phyloP scores from a whole-genome alignment of 1,140 invertebrate species.

The Penaeus vannamei region DNA sequence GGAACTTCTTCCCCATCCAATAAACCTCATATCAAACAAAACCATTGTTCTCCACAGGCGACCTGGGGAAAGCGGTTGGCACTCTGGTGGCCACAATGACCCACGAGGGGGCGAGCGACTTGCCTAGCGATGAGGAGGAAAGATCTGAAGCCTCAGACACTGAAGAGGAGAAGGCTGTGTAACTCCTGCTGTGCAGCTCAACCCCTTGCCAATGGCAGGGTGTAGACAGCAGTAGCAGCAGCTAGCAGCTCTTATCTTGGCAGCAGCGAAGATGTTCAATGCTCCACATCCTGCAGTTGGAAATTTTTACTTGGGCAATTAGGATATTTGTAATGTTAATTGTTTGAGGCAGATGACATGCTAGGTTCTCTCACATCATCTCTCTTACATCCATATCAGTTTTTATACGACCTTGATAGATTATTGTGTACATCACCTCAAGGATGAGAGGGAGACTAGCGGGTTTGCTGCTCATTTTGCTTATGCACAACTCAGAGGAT shows the following conservation, averaged over 20 bases:
- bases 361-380: background rate
- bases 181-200: background rate
- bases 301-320: slow-evolving; percentile 5
- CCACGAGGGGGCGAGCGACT: slow-evolving; percentile 77
- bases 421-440: slow-evolving; percentile 38
- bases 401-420: slow-evolving; percentile 55
- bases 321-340: slow-evolving; percentile 26
- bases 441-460: slow-evolving; percentile 41
- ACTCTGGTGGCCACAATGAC: slow-evolving; percentile 90
- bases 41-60: slow-evolving; percentile 76
- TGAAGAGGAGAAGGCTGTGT: slow-evolving; percentile 24
- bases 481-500: slow-evolving; percentile 32
- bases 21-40: background rate
- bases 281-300: slow-evolving; percentile 18
- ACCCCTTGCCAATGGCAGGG: background rate
- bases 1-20: background rate
- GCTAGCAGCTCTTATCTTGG: background rate
- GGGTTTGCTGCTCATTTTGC: slow-evolving; percentile 9
- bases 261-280: slow-evolving; percentile 5
- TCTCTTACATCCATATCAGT: slow-evolving; percentile 48
- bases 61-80: slow-evolving; percentile 87
- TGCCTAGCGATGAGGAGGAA: slow-evolving; percentile 60
- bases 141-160: slow-evolving; percentile 35
- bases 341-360: background rate
- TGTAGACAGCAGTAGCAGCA: background rate